These are phyloP conservation scores for Automeris io DNA, from an alignment of 2,888 invertebrate species.

Conservation along the genomic window DNA sequence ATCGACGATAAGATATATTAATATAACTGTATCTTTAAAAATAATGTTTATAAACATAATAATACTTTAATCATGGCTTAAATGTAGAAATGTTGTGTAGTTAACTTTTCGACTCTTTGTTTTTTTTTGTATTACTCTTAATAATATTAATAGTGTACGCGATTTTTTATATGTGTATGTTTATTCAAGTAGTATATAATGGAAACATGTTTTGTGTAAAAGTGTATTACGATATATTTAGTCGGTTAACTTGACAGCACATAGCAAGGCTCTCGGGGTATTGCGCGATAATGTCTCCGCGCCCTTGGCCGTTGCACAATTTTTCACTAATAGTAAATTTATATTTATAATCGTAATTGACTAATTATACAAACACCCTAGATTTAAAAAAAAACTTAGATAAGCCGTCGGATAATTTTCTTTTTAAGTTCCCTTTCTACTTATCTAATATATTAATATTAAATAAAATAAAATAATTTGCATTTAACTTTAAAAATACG, in stretches of 20 bases:
- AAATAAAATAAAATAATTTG: slow-evolving; percentile 40
- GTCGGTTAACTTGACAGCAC: slow-evolving; percentile 40
- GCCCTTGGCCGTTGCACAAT: slow-evolving; percentile 18
- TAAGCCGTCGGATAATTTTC: slow-evolving; percentile 46
- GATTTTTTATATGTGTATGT: slow-evolving; percentile 77
- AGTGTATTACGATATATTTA: slow-evolving; percentile 70
- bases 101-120: slow-evolving; percentile 66
- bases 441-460: slow-evolving; percentile 26
- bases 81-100: slow-evolving; percentile 75
- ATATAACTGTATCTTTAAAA: slow-evolving; percentile 57
- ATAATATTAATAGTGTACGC: slow-evolving; percentile 62
- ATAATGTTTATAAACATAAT: slow-evolving; percentile 45
- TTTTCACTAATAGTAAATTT: slow-evolving; percentile 43
- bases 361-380: slow-evolving; percentile 72
- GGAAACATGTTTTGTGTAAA: slow-evolving; percentile 69
- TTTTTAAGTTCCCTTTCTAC: slow-evolving; percentile 54
- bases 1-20: slow-evolving; percentile 58
- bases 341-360: slow-evolving; percentile 77
- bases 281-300: slow-evolving; percentile 24
- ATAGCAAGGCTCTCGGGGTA: slow-evolving; percentile 22
- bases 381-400: slow-evolving; percentile 58
- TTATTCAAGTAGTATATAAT: slow-evolving; percentile 72
- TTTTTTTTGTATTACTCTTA: slow-evolving; percentile 75
- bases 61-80: slow-evolving; percentile 74
- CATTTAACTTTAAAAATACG: slow-evolving; percentile 44